Percentiles rank a stretch among this genome's conserved stretches.
Evolutionary conservation across 2,113 vertebrate genomes (phyloP).

Genomic region (Psammodynastes pulverulentus): DNA sequence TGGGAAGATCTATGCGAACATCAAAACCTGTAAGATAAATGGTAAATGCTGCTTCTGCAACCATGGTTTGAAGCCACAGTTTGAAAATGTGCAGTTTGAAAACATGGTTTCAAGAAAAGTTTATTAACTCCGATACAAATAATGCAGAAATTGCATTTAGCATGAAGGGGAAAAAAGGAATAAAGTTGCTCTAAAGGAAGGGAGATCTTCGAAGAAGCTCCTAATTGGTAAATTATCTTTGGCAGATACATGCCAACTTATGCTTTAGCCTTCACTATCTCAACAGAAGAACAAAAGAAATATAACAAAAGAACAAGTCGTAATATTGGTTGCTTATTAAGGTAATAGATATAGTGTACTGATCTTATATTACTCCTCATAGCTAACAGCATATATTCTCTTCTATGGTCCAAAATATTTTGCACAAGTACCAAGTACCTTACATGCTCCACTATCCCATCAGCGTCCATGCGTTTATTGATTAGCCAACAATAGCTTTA

Average conservation of each 20-base stretch:
- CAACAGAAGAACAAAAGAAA: no score
- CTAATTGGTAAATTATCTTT: neutral
- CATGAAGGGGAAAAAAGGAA: neutral
- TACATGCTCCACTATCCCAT: neutral
- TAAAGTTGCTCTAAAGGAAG: neutral
- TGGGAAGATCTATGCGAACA: neutral
- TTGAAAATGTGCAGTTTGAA: neutral
- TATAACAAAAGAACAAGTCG: neutral
- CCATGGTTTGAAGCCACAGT: neutral
- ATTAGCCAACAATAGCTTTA: neutral
- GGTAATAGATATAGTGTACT: neutral
- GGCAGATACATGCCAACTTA: neutral
- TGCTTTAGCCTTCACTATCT: neutral
- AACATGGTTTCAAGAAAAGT: neutral
- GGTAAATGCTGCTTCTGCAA: neutral
- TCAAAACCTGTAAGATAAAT: neutral
- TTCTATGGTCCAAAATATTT: neutral
- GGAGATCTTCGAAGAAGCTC: neutral
- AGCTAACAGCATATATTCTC: neutral
- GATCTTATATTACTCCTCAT: neutral
- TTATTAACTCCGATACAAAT: neutral
- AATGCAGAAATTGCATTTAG: neutral
- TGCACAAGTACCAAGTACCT: neutral
- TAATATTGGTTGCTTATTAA: neutral
- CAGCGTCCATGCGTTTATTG: neutral